Conservation (phyloP, 2,888 invertebrate genomes). For the Crepidodera aurea region DNA sequence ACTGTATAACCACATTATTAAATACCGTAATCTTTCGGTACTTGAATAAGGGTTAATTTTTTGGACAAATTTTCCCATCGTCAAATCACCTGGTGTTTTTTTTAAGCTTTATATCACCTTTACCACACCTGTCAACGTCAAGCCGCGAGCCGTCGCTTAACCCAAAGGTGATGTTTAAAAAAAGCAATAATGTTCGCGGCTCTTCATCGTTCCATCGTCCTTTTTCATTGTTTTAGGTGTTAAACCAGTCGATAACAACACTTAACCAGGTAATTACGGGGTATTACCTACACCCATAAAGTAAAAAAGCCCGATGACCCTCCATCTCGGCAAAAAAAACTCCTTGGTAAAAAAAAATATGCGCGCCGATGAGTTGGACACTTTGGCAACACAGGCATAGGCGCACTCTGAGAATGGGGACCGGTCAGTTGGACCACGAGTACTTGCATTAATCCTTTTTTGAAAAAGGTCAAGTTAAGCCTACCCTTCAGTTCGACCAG, state of each 20-base stretch:
- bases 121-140: conserved; percentile 20
- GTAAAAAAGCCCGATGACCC: conserved; percentile 14
- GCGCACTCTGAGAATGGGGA: neutral
- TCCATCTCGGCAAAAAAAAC: neutral
- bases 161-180: conserved; percentile 14
- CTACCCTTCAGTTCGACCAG: neutral
- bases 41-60: no score
- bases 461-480: neutral
- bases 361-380: conserved; percentile 1
- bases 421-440: no score
- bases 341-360: neutral
- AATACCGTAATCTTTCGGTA: no score
- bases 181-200: conserved; percentile 18
- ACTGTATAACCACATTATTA: no score
- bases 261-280: conserved; percentile 28
- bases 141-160: conserved; percentile 14
- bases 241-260: conserved; percentile 31
- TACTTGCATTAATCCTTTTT: no score
- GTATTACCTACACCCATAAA: conserved; percentile 30
- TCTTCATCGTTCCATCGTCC: conserved; percentile 8
- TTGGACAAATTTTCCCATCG: no score
- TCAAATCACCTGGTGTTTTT: neutral
- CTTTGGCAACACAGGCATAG: neutral
- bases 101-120: conserved; percentile 6
- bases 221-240: conserved; percentile 31